These are phyloP conservation scores for Caenorhabditis doughertyi DNA, from an alignment of 2,888 invertebrate species.

Conservation along the genomic window DNA sequence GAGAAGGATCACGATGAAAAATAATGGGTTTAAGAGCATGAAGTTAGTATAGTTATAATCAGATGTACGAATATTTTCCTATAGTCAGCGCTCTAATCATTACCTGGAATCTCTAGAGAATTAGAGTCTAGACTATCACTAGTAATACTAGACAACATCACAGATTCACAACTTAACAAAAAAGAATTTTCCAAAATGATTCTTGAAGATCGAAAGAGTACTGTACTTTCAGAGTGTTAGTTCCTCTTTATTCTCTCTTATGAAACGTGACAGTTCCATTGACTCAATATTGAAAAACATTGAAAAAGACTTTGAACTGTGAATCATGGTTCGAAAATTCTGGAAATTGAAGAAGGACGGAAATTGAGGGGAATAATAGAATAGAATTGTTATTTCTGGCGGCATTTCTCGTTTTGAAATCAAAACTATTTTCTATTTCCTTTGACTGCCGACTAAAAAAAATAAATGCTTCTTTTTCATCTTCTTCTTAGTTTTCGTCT, in stretches of 20 bases:
- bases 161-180: no score
- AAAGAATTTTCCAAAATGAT: not conserved
- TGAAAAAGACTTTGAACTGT: constrained; percentile 17
- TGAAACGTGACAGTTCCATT: not conserved
- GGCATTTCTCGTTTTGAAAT: constrained; percentile 5
- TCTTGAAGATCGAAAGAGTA: not conserved
- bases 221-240: constrained; percentile 6
- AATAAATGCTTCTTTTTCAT: constrained; percentile 7
- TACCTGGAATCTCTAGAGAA: no score
- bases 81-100: no score
- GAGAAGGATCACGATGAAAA: no score
- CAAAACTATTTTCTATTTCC: constrained; percentile 17
- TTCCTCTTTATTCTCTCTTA: not conserved
- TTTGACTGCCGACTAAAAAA: constrained; percentile 24
- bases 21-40: no score
- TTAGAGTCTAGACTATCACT: no score
- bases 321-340: constrained; percentile 16
- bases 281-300: not conserved
- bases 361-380: not conserved
- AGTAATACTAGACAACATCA: no score
- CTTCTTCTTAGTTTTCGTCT: not conserved
- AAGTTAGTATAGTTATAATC: no score
- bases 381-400: not conserved
- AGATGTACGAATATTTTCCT: no score
- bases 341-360: not conserved